Evolutionary conservation across 2,113 vertebrate species (phyloP), one percentile per base, ranked within the genome.

Genomic region (Nothocercus nigrocapillus): DNA sequence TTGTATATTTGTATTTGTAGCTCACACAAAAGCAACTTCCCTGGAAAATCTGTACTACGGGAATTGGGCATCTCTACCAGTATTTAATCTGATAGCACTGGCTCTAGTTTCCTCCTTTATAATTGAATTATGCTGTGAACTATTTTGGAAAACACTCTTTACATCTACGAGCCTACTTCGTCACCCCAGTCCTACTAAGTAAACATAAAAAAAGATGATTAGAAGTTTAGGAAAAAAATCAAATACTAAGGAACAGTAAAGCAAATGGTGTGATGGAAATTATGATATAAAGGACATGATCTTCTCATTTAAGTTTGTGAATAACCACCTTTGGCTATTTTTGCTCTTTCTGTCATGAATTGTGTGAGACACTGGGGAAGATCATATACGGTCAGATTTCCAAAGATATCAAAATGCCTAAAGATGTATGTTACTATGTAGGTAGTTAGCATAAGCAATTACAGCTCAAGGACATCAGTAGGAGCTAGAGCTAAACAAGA

Each of bases 71-170:
- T 54, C 32, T 79, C 45, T 90, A n/a, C 13, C 4, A 13, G n/a
- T 62, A 15, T 75, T 88, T 84, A 62, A 56, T 38, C 15, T 54
- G 30, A 4, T 7, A 63, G 66, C n/a, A 34, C 45, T 54, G 72
- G 12, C 20, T 58, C n/a, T 79, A 67, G 19, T 2, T 9, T 78
- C 5, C 4, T 3, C 5, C 5, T 3, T 63, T 34, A 34, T 0
- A 82, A 24, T 6, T 53, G 45, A 85, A 75, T 67, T 87, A 27
- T 54, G 32, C 62, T 72, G 49, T 62, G 47, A 75, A 74, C 18
- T 70, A 18, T 34, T 7, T 47, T 38, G 68, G 49, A 84, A 81
- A 69, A 61, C 9, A 44, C 6, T 70, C 12, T 68, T 78, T 54
- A 44, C 9, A 25, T 67, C 5, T 34, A 25, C 68, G 67, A 36